A percentile compares a stretch with the other conserved stretches of the same genome.
These are phyloP conservation scores for Eurypyga helias DNA, from an alignment of 2,113 vertebrate species.

Conservation along the genomic window DNA sequence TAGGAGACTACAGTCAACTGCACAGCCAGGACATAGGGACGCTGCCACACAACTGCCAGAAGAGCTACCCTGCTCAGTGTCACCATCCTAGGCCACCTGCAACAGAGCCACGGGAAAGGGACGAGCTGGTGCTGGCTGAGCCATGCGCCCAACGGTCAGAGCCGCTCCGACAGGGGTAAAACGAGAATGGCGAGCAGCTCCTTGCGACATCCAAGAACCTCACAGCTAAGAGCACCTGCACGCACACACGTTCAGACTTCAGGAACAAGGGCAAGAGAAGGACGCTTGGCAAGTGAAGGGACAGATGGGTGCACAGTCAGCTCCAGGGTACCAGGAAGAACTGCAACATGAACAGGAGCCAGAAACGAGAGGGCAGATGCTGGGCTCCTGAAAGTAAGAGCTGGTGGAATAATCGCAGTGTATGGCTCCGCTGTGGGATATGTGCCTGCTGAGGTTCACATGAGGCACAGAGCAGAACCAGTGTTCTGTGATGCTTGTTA, in stretches of 20 bases:
- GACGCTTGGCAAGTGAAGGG: background rate
- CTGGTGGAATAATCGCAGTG: background rate
- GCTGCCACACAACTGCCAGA: background rate
- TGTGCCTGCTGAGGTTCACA: rapidly evolving
- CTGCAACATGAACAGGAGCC: background rate
- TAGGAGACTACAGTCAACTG: background rate
- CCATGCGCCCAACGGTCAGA: background rate
- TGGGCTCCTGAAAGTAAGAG: background rate
- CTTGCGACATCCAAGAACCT: background rate
- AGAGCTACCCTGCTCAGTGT: background rate
- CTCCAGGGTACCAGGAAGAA: background rate
- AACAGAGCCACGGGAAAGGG: background rate
- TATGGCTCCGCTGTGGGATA: background rate
- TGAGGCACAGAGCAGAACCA: background rate
- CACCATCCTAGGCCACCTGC: background rate
- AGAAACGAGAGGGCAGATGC: background rate
- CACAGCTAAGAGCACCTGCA: background rate
- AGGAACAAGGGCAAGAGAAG: background rate
- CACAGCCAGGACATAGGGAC: background rate
- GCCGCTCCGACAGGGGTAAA: rapidly evolving
- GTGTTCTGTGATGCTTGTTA: background rate
- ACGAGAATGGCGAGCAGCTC: background rate
- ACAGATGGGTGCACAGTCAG: background rate
- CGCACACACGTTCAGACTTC: background rate
- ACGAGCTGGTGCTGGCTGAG: background rate